phyloP scores from a whole-genome alignment of 1,140 invertebrate species.

The Ylistrum balloti region DNA sequence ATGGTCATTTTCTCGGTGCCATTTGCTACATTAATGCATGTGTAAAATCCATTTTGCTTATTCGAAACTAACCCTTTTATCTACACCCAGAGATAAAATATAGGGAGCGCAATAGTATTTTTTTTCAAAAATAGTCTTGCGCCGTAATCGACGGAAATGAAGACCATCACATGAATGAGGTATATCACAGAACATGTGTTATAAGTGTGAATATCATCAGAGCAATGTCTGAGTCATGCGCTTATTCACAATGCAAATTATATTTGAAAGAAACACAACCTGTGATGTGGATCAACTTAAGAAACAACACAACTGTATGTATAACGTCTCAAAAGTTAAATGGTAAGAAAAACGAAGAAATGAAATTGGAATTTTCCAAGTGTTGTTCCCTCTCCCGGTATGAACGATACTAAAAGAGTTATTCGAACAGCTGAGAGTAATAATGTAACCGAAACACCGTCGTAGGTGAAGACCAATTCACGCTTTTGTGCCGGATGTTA shows the following conservation, averaged over 20 bases:
- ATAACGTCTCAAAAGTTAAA: no score
- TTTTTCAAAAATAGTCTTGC: no score
- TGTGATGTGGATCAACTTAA: no score
- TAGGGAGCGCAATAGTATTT: no score
- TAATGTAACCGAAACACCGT: not conserved
- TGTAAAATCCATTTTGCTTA: no score
- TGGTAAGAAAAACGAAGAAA: not conserved
- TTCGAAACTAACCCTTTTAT: no score
- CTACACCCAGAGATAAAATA: no score
- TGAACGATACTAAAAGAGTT: not conserved
- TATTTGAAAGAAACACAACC: not conserved
- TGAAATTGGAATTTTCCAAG: not conserved
- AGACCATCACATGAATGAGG: not conserved
- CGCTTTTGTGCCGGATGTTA: not conserved
- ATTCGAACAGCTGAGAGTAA: not conserved
- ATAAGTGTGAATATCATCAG: constrained; percentile 22
- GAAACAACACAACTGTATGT: not conserved
- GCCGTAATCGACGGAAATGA: no score
- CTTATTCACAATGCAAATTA: not conserved
- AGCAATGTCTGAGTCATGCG: not conserved
- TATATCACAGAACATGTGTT: not conserved
- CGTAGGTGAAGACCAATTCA: not conserved
- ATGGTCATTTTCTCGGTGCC: no score
- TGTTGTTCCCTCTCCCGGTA: not conserved
- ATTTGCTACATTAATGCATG: no score